Evolutionary conservation across 2,888 invertebrate genomes (phyloP), one percentile per base, ranked within the genome.

Genomic region (Drosophila koepferae): DNA sequence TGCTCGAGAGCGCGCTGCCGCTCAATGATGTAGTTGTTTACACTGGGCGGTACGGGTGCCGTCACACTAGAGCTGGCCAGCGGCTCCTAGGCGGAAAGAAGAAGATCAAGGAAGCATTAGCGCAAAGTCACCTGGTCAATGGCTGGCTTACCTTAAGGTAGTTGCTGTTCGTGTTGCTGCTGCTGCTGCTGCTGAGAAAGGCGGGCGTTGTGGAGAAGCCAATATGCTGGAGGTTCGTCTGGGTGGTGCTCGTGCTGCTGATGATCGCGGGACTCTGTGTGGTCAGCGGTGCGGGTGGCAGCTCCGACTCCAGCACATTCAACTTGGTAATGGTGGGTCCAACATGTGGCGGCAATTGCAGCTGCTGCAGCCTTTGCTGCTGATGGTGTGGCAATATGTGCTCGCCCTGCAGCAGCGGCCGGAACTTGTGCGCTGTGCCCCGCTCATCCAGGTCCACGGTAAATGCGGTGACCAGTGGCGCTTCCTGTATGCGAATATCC

Each of bases 391-490:
- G 80, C 23, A 70, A 72, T 16, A 63, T 70, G 9, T 53, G 51
- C 60, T 51, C 43, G 48, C 77, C 49, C 61, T 95, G 95, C 87
- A 94, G 95, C 82, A 97, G 94, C 0, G 97, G 96, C 59, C 96
- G 95, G 0, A 97, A 96, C 91, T 96, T 96, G 82, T 96, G 96
- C 0, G 97, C 96, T n/a, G 95, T 91, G 1, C 97, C 97, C 36
- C 94, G 94, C 77, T 95, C 96, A 89, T 97, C 97, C 92, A 97
- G 96, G 77, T 97, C 97, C 0, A 97, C 96, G 0, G 97, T 97
- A 87, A 97, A 97, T 0, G 97, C 97, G 3, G 97, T 96, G 0
- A 97, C 96, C 68, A 97, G 91, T 0, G 97, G 97, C 3, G 97
- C 97, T 80, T 96, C 95, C 88, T 96, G 96, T 58, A 97, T 97